These are phyloP conservation scores for Heteronetta atricapilla DNA, from an alignment of 2,113 vertebrate species.

Conservation along the genomic window DNA sequence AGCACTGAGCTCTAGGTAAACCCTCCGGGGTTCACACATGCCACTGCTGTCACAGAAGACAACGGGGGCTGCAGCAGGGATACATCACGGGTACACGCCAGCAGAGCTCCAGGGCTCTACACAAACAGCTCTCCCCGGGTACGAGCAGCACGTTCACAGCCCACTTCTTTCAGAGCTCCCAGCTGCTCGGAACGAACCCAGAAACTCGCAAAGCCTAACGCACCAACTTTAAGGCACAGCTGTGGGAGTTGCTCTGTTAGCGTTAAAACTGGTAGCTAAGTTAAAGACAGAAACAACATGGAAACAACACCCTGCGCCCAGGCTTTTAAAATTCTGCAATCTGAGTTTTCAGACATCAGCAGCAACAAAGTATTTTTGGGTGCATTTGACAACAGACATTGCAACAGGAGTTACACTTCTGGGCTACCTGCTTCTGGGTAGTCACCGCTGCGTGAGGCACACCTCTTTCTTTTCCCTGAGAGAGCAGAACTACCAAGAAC, in stretches of 20 bases:
- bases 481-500: background rate
- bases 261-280: no score
- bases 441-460: background rate
- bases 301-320: fast-evolving
- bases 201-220: background rate
- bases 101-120: background rate
- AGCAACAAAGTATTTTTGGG: background rate
- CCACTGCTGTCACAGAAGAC: background rate
- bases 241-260: background rate
- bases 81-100: fast-evolving
- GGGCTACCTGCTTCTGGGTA: background rate
- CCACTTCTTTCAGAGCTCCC: background rate
- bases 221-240: background rate
- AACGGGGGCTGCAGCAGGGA: background rate
- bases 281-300: background rate
- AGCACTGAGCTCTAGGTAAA: background rate
- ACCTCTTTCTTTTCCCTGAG: background rate
- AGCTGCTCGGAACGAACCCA: background rate
- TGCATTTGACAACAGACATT: background rate
- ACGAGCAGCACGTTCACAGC: fast-evolving
- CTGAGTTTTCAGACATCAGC: background rate
- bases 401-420: background rate
- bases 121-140: background rate
- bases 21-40: background rate
- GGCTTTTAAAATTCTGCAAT: fast-evolving